Conservation (phyloP, 2,113 vertebrate genomes). For the Ibidorhyncha struthersii region DNA sequence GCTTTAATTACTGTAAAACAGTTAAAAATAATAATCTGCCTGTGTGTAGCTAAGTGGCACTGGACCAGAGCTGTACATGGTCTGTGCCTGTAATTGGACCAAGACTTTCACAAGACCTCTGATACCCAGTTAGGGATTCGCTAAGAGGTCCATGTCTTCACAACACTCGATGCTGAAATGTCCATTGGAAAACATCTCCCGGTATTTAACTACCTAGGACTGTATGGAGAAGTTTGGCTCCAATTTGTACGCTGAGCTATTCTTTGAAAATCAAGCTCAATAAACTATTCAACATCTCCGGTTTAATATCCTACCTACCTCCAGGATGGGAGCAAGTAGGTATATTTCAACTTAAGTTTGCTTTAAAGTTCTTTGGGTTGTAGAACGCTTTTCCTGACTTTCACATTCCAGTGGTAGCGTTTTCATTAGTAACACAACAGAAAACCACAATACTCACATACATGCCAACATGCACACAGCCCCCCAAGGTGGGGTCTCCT, state of each 20-base stretch:
- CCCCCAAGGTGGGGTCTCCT: rapidly evolving
- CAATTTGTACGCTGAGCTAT: not conserved
- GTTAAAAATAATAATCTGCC: not conserved
- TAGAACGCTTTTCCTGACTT: not conserved
- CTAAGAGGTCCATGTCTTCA: not conserved
- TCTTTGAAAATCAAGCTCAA: not conserved
- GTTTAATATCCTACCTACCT: not conserved
- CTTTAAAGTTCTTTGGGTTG: not conserved
- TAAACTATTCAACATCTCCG: not conserved
- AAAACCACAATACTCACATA: not conserved
- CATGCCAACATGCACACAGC: not conserved
- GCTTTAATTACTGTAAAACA: not conserved
- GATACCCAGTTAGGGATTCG: not conserved
- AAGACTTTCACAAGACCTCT: not conserved
- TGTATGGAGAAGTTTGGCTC: not conserved
- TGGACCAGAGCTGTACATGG: not conserved
- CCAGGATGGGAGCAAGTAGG: not conserved
- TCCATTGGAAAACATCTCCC: not conserved
- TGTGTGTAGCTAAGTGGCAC: not conserved
- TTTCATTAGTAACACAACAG: not conserved
- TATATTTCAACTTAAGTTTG: not conserved
- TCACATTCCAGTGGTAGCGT: not conserved
- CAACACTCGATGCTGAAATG: not conserved
- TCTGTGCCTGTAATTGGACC: not conserved
- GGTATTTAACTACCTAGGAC: not conserved